Base-by-base conservation (phyloP, 2,888 invertebrate species). In the Venusia cambrica region DNA sequence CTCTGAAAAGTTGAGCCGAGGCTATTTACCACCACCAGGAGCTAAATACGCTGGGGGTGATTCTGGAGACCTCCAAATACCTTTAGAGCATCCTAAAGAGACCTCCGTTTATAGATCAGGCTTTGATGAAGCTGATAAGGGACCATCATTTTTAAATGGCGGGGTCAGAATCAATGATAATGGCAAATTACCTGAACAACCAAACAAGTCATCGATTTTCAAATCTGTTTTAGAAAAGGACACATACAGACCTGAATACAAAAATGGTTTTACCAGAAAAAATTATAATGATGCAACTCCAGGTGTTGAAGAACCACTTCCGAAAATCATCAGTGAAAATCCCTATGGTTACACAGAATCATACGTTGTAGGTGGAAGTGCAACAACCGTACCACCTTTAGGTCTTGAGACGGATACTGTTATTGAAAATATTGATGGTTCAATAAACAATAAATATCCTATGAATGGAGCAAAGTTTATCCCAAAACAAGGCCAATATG, bases 1-100 rank as follows among this genome's bases (percentile, higher is more conserved):
- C 7, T 48, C 69, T 2, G 78, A 78, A 12, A 80, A 80, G 44
- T 43, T 83, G 10, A 73, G 78, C 32, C 57, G 73, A 21, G 65
- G 59, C 1, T 84, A 83, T 22, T 64, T 83, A 15, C 83, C 84
- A 30, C 83, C 84, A 14, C 67, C 73, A 1, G 74, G 73, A 35
- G 68, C 76, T 1, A 59, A 71, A 37, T 62, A 57, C 26, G 45
- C 81, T 40, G 83, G 75, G 21, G 79, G 81, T 5, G 58, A 52
- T 1, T 57, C 62, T 28, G 71, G 57, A 11, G 66, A 61, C 6
- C 57, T 73, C 5, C 55, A 69, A 32, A 51, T 50, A 2, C 79
- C 80, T 2, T 47, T 75, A 3, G 65, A 73, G 45, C 55, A 52
- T 9, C 73, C 75, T 1, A 62, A 65, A 34, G 42, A 57, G 37